Evolutionary conservation across 2,113 vertebrate genomes (phyloP).

Genomic region (Cinclus cinclus): DNA sequence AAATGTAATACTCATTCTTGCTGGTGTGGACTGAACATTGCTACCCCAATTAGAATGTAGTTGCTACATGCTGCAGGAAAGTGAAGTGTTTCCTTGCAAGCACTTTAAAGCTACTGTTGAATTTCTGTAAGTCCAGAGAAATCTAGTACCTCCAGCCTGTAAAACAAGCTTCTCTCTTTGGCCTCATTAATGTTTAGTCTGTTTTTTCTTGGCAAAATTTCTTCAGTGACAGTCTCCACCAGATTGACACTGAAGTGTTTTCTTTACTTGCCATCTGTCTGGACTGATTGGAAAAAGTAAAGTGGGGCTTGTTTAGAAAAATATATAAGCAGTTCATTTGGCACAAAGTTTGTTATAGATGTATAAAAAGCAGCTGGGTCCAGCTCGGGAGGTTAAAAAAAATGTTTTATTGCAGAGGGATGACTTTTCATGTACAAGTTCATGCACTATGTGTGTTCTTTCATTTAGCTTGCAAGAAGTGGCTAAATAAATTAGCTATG

Average conservation of each 20-base stretch:
- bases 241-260: constrained; percentile 76
- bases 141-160: constrained; percentile 56
- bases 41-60: not conserved
- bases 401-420: constrained; percentile 24
- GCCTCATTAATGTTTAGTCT: constrained; percentile 79
- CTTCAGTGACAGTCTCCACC: constrained; percentile 68
- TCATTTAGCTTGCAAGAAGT: constrained; percentile 15
- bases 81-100: constrained; percentile 31
- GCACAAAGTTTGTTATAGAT: constrained; percentile 42
- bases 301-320: constrained; percentile 64
- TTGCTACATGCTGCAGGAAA: not conserved
- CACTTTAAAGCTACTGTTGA: constrained; percentile 35
- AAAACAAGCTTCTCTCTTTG: constrained; percentile 71
- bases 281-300: constrained; percentile 71
- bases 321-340: constrained; percentile 56
- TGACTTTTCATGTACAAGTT: constrained; percentile 33
- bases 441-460: constrained; percentile 24
- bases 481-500: constrained; percentile 38
- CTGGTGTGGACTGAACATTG: not conserved
- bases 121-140: constrained; percentile 65
- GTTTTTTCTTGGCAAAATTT: constrained; percentile 75
- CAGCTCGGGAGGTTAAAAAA: constrained; percentile 14
- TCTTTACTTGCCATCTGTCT: constrained; percentile 76
- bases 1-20: not conserved
- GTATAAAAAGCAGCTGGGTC: constrained; percentile 37